Evolutionary conservation across 2,888 invertebrate species (phyloP).

Genomic region (Gonocerus acuteangulatus): DNA sequence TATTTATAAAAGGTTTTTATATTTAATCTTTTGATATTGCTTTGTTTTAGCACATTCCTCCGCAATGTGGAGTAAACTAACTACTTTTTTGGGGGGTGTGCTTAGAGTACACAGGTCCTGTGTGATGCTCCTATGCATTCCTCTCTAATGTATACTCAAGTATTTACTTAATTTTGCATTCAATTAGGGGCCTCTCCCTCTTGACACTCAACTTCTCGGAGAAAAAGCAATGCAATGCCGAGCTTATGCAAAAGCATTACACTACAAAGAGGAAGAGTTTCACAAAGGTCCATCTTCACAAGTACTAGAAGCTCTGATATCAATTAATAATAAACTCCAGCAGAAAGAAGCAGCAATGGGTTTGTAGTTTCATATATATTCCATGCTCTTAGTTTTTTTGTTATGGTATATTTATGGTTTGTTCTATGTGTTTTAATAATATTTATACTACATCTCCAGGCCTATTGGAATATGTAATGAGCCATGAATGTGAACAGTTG

Average conservation of each 20-base stretch:
- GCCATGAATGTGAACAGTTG: constrained; percentile 55
- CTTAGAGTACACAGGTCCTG: too few relatives aligned
- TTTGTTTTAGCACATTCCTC: too few relatives aligned
- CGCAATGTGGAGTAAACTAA: too few relatives aligned
- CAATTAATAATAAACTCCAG: constrained; percentile 95
- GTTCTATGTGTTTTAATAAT: too few relatives aligned
- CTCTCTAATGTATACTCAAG: too few relatives aligned
- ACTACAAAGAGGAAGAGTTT: constrained; percentile 92
- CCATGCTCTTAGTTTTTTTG: background rate
- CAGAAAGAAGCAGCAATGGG: constrained; percentile 98
- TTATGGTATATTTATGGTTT: too few relatives aligned
- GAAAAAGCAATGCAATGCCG: constrained; percentile 92
- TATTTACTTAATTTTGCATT: background rate
- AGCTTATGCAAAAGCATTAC: constrained; percentile 72
- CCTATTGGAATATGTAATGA: constrained; percentile 79
- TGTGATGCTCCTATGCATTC: too few relatives aligned
- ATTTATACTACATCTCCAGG: constrained; percentile 38
- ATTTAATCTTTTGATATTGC: too few relatives aligned
- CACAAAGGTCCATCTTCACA: constrained; percentile 71
- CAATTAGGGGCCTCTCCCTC: constrained; percentile 72
- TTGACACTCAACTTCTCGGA: constrained; percentile 79
- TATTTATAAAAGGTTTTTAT: too few relatives aligned
- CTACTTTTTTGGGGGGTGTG: too few relatives aligned
- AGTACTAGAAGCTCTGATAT: constrained; percentile 87
- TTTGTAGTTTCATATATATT: constrained; percentile 9